Conservation (phyloP, 2,888 invertebrate genomes). For the Athalia rosae region DNA sequence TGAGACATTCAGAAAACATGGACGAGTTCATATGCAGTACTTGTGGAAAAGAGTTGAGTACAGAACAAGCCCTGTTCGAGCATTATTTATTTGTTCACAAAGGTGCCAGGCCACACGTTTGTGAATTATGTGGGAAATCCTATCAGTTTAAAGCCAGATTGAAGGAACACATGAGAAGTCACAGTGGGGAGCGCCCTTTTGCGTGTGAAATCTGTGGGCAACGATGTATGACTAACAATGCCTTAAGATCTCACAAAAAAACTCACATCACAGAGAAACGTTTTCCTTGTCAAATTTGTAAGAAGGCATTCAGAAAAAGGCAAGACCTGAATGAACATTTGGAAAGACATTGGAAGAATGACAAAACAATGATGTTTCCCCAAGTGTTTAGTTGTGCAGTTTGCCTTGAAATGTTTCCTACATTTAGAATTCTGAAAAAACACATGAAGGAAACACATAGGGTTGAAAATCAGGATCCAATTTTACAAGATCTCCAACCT, state of each 20-base stretch:
- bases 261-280: constrained; percentile 46
- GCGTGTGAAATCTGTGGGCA: constrained; percentile 46
- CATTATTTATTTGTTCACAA: constrained; percentile 45
- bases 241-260: constrained; percentile 44
- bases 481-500: constrained; percentile 43
- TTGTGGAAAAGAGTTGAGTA: constrained; percentile 45
- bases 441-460: constrained; percentile 46
- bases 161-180: constrained; percentile 46
- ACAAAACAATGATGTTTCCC: constrained; percentile 46
- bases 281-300: constrained; percentile 45
- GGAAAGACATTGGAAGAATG: constrained; percentile 47
- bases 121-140: constrained; percentile 46
- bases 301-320: constrained; percentile 44
- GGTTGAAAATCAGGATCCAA: constrained; percentile 43
- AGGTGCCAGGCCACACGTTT: constrained; percentile 44
- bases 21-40: constrained; percentile 45
- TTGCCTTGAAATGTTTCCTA: constrained; percentile 45
- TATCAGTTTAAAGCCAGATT: constrained; percentile 46
- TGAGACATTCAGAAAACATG: constrained; percentile 47
- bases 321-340: constrained; percentile 46
- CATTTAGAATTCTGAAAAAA: constrained; percentile 43
- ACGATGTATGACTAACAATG: constrained; percentile 46
- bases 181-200: constrained; percentile 45
- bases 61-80: constrained; percentile 46
- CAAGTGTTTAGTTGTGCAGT: constrained; percentile 44